Evolutionary conservation across 2,113 vertebrate species (phyloP).

Genomic region (Phalacrocorax aristotelis): DNA sequence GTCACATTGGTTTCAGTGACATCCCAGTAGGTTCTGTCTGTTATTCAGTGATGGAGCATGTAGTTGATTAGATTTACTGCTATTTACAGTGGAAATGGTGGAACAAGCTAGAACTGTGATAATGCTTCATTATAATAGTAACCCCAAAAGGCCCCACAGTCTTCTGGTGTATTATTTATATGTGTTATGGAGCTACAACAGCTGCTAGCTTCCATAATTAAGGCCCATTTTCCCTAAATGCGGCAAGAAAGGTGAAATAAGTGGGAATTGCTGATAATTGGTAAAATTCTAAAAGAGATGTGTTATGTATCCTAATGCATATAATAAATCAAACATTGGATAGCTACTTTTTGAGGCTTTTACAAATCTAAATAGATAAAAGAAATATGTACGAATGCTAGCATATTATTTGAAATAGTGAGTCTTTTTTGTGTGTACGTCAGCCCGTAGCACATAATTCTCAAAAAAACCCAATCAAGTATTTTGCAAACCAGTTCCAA

Average conservation of each 20-base stretch:
- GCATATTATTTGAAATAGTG: not conserved
- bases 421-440: not conserved
- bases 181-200: conserved; percentile 4
- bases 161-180: not conserved
- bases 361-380: not conserved
- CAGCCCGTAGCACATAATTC: not conserved
- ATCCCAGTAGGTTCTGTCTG: not conserved
- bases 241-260: not conserved
- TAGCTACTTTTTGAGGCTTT: not conserved
- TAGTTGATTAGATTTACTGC: not conserved
- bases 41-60: not conserved
- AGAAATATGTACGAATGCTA: not conserved
- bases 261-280: not conserved
- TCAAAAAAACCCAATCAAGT: not conserved
- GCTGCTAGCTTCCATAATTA: conserved; percentile 25
- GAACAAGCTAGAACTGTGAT: not conserved
- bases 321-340: not conserved
- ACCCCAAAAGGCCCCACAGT: not conserved
- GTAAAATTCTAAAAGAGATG: not conserved
- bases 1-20: not conserved
- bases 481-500: not conserved
- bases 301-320: not conserved
- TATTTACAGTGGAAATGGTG: not conserved
- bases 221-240: conserved; percentile 20
- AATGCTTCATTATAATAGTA: not conserved